phyloP scores from a whole-genome alignment of 1,140 invertebrate species.

The Drosophila lowei region DNA sequence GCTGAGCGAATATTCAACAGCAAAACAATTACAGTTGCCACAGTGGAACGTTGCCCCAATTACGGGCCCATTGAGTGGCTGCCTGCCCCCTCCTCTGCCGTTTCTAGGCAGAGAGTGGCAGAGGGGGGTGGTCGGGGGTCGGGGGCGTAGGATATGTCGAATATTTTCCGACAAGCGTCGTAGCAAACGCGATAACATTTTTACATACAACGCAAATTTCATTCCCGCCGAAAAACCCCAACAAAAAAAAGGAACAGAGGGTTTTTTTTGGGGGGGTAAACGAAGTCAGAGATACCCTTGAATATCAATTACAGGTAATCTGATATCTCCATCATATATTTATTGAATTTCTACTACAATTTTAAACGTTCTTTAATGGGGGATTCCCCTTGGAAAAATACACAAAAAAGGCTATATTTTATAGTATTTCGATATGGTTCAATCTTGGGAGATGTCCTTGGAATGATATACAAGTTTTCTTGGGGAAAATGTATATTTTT shows the following conservation, averaged over 20 bases:
- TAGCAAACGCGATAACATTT: constrained; percentile 73
- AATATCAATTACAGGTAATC: no score
- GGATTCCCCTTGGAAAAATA: no score
- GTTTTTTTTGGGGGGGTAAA: neutral
- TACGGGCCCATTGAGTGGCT: constrained; percentile 34
- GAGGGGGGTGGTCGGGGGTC: neutral
- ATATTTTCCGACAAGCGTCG: constrained; percentile 58
- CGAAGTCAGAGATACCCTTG: neutral
- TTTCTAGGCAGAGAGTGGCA: neutral
- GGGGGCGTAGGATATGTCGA: constrained; percentile 46
- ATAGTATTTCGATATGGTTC: no score
- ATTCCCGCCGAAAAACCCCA: constrained; percentile 29
- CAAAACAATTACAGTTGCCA: constrained; percentile 74
- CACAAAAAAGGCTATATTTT: no score
- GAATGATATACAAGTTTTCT: no score
- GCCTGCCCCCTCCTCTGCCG: constrained; percentile 20
- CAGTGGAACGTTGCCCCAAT: constrained; percentile 63
- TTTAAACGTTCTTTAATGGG: no score
- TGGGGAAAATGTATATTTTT: no score
- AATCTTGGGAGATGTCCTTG: no score
- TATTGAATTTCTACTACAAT: no score
- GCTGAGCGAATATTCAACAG: constrained; percentile 57
- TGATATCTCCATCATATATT: no score
- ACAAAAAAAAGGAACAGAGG: neutral
- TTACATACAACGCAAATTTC: constrained; percentile 71